These are phyloP conservation scores for Melinaea marsaeus DNA, from an alignment of 2,888 invertebrate genomes.

Conservation along the genomic window DNA sequence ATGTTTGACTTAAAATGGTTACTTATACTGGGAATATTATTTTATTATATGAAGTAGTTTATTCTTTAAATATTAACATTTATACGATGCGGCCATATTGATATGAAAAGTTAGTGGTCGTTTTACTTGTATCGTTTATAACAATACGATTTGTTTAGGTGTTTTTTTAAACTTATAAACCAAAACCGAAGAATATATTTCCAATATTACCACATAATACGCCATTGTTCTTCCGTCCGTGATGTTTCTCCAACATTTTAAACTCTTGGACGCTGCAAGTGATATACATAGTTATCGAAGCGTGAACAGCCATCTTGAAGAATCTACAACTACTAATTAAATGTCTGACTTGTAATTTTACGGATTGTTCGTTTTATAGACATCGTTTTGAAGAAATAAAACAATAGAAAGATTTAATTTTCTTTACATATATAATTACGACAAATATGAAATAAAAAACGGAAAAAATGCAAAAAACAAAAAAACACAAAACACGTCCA, in stretches of 20 bases:
- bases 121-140: constrained; percentile 59
- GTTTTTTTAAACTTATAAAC: constrained; percentile 72
- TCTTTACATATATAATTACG: neutral
- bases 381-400: neutral
- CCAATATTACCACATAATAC: constrained; percentile 78
- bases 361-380: constrained; percentile 14
- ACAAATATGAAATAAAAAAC: neutral
- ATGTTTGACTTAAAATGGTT: constrained; percentile 5
- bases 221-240: constrained; percentile 70
- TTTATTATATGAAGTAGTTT: too few species aligned
- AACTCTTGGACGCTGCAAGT: constrained; percentile 61
- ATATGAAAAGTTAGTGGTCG: constrained; percentile 49
- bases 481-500: neutral
- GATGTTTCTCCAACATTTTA: constrained; percentile 71
- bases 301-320: constrained; percentile 55
- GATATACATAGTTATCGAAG: constrained; percentile 66
- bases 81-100: constrained; percentile 36
- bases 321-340: constrained; percentile 56
- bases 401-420: neutral
- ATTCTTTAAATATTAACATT: too few species aligned
- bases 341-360: constrained; percentile 45
- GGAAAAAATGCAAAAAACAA: neutral
- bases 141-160: constrained; percentile 76
- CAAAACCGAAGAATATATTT: constrained; percentile 75
- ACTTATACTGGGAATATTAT: neutral